Conservation (phyloP, 2,888 invertebrate species). For the Eristalinus sepulchralis region DNA sequence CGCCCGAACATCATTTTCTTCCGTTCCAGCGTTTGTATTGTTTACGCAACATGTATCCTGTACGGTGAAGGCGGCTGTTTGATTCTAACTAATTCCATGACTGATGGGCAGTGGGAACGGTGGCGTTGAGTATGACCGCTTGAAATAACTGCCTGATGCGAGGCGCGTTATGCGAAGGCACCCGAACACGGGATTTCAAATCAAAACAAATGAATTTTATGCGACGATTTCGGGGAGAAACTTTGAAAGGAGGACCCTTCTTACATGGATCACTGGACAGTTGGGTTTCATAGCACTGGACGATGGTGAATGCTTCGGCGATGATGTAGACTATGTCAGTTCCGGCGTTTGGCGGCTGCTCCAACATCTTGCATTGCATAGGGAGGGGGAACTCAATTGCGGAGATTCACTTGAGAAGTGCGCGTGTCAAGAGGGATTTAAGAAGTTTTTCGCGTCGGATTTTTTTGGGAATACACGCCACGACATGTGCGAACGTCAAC, state of each 20-base stretch:
- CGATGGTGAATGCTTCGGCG: slow-evolving; percentile 38
- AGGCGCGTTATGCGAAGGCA: slow-evolving; percentile 30
- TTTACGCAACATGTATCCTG: slow-evolving; percentile 68
- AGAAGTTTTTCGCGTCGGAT: slow-evolving; percentile 9
- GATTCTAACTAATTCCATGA: background rate
- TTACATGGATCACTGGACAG: slow-evolving; percentile 43
- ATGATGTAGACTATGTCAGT: slow-evolving; percentile 49
- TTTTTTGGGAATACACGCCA: background rate
- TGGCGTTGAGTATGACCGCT: slow-evolving; percentile 63
- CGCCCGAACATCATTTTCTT: slow-evolving; percentile 19
- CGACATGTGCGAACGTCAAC: slow-evolving; percentile 14
- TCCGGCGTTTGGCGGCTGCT: slow-evolving; percentile 17
- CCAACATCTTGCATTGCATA: slow-evolving; percentile 56
- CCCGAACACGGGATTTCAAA: background rate
- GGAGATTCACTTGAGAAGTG: background rate
- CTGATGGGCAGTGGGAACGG: slow-evolving; percentile 37
- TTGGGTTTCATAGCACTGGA: slow-evolving; percentile 38
- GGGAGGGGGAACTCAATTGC: background rate
- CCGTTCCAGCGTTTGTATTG: slow-evolving; percentile 9
- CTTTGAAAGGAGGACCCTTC: background rate
- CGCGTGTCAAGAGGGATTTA: background rate
- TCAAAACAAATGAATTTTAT: slow-evolving; percentile 22
- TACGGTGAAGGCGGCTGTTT: background rate
- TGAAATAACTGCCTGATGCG: slow-evolving; percentile 54
- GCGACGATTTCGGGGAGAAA: background rate